Conservation (phyloP, 2,888 invertebrate genomes). For the Tillus elongatus region DNA sequence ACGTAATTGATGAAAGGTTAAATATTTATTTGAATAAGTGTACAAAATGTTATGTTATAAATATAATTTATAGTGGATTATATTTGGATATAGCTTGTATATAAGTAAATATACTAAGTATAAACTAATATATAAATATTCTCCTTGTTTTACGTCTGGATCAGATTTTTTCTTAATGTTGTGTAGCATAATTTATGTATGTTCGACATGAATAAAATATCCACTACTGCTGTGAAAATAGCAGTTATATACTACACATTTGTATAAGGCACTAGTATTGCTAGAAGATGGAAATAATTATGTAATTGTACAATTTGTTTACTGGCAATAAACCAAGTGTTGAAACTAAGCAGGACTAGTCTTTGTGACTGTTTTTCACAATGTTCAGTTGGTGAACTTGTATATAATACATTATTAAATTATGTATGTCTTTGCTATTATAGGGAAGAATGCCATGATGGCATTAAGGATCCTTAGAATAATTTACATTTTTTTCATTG, state of each 20-base stretch:
- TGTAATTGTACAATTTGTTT: slow-evolving; percentile 30
- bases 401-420: slow-evolving; percentile 33
- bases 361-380: slow-evolving; percentile 23
- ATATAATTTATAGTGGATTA: not conserved
- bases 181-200: not conserved
- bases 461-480: slow-evolving; percentile 43
- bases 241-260: no score
- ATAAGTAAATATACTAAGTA: not conserved
- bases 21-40: slow-evolving; percentile 2
- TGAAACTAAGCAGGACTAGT: slow-evolving; percentile 28
- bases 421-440: slow-evolving; percentile 31
- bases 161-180: no score
- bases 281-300: slow-evolving; percentile 23
- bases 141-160: slow-evolving; percentile 4
- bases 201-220: no score
- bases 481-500: slow-evolving; percentile 60
- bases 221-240: no score
- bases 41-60: not conserved
- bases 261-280: slow-evolving; percentile 22
- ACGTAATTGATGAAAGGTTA: not conserved
- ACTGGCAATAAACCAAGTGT: slow-evolving; percentile 31
- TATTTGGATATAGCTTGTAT: not conserved
- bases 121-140: not conserved
- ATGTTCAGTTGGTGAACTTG: slow-evolving; percentile 23
- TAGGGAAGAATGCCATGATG: slow-evolving; percentile 30